Conservation (phyloP, 2,113 vertebrate species). For the Phylloscopus trochiloides region DNA sequence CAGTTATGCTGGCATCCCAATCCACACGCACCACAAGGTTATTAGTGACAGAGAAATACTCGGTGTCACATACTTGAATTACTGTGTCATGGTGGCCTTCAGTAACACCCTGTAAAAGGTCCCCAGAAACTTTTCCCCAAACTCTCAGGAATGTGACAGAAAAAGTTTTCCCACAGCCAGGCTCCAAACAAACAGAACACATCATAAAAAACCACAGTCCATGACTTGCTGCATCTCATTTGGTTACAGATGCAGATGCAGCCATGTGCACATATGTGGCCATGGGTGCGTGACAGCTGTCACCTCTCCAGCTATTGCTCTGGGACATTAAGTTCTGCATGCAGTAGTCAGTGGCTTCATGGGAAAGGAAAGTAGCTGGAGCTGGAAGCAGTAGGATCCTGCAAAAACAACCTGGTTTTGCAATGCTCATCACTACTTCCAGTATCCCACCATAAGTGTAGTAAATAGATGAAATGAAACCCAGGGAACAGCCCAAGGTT, state of each 20-base stretch:
- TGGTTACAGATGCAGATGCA: not conserved
- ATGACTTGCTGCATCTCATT: not conserved
- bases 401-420: not conserved
- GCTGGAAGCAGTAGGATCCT: not conserved
- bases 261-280: not conserved
- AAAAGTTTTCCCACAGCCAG: not conserved
- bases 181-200: not conserved
- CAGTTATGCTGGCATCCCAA: not conserved
- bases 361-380: not conserved
- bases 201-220: not conserved
- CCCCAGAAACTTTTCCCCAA: not conserved
- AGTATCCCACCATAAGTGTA: not conserved
- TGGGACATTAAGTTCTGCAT: not conserved
- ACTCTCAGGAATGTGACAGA: not conserved
- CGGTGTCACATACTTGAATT: not conserved
- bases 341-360: not conserved
- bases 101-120: not conserved
- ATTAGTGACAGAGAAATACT: not conserved
- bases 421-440: not conserved
- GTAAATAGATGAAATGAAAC: not conserved
- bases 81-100: not conserved
- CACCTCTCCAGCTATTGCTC: not conserved
- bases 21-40: not conserved
- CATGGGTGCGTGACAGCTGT: not conserved
- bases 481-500: not conserved